Conservation (phyloP, 2,888 invertebrate species). For the Hyposoter dolosus region DNA sequence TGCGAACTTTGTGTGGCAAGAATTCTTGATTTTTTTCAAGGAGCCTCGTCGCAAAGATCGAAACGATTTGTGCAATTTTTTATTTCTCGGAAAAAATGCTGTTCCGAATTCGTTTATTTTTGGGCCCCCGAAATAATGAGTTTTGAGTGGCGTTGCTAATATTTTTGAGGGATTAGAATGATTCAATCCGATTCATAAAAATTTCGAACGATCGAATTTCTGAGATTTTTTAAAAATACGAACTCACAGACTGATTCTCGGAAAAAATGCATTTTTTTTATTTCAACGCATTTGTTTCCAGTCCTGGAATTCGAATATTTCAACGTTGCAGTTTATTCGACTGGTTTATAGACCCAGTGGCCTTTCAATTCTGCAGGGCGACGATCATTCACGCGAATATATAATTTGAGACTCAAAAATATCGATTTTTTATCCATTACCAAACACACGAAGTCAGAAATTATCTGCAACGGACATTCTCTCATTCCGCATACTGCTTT, state of each 20-base stretch:
- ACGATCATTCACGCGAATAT: not conserved
- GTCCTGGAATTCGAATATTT: not conserved
- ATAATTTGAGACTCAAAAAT: not conserved
- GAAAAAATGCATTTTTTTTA: not conserved
- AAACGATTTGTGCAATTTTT: not conserved
- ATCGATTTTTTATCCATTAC: not conserved
- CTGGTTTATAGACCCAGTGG: constrained; percentile 1
- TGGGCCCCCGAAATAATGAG: not conserved
- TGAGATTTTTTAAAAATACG: too few relatives aligned
- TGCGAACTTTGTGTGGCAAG: constrained; percentile 15
- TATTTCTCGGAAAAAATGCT: not conserved
- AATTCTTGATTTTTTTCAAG: not conserved
- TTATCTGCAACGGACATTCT: constrained; percentile 7
- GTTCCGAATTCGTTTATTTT: not conserved
- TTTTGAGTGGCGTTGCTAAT: not conserved
- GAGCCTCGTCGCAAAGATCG: not conserved
- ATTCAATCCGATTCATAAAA: too few relatives aligned
- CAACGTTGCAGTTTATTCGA: not conserved
- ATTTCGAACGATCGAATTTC: too few relatives aligned
- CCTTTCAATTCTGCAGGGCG: constrained; percentile 2
- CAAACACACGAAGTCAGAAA: constrained; percentile 8
- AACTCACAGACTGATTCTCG: too few relatives aligned
- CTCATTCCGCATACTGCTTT: constrained; percentile 32
- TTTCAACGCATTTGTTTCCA: not conserved
- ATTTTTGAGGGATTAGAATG: not conserved